Evolutionary conservation across 1,140 invertebrate species (phyloP), one percentile per base, ranked within the genome.

Genomic region (Sipha flava): DNA sequence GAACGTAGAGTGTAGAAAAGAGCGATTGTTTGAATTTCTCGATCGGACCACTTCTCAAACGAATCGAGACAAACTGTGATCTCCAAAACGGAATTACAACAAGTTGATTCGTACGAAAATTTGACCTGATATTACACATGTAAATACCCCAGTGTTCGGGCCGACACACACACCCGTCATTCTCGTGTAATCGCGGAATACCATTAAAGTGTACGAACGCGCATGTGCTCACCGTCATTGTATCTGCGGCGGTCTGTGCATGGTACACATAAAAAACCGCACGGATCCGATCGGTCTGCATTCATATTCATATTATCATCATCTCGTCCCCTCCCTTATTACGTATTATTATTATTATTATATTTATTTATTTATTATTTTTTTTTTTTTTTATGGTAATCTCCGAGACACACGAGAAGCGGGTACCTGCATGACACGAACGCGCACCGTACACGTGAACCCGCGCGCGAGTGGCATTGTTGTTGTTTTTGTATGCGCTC

Each of bases 381-480:
- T 70, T 40, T 21, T 16, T 29, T 29, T 7, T 70, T 43, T 72
- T 72, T 72, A 72, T 72, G 68, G 47, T 49, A 72, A 72, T 49
- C 43, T 26, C 3, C 14, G 68, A 34, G 16, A 72, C 26, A 54
- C 47, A 21, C 70, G 70, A 77, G 73, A 57, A 77, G 73, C 73
- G 73, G 73, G 73, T 77, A 77, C 73, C 73, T 77, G 73, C 73
- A 77, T 77, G n/a, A 57, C 73, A 75, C 31, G 68, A n/a, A 21
- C 23, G 12, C 40, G 47, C 43, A 62, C 57, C n/a, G n/a, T n/a
- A 34, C 31, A 34, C 57, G n/a, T 9, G 21, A 29, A 4, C 57
- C 7, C 29, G 7, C 59, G 21, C 40, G 4, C 21, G 16, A 70
- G 2, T 16, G 10, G 40, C 21, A 47, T 68, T 68, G 64, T 68